Evolutionary conservation across 1,140 invertebrate genomes (phyloP).

Genomic region (Cheumatopsyche charites): DNA sequence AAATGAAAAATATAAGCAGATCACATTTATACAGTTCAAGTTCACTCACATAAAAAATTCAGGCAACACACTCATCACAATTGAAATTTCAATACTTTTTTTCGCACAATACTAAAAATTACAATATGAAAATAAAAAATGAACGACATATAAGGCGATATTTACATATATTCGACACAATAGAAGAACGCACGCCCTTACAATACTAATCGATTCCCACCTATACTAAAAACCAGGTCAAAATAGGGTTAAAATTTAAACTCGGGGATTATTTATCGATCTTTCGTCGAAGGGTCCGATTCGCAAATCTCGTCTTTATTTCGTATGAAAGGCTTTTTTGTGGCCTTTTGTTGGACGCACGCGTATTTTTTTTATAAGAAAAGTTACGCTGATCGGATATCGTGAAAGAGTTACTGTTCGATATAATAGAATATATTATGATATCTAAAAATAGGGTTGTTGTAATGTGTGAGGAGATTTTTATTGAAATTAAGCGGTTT

Average conservation of each 20-base stretch:
- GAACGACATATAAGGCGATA: background rate
- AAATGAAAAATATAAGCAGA: too few relatives aligned
- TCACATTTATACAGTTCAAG: too few relatives aligned
- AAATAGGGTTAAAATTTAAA: slow-evolving; percentile 9
- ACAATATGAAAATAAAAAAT: background rate
- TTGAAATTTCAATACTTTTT: too few relatives aligned
- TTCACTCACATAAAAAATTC: too few relatives aligned
- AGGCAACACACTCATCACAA: too few relatives aligned
- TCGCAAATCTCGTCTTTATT: too few relatives aligned
- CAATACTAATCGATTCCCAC: slow-evolving; percentile 44
- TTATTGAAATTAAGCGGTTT: too few relatives aligned
- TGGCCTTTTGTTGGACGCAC: slow-evolving; percentile 22
- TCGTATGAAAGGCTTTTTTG: slow-evolving; percentile 35
- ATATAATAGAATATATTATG: too few relatives aligned
- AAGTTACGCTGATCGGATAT: too few relatives aligned
- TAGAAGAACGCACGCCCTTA: slow-evolving; percentile 36
- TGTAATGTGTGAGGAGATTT: too few relatives aligned
- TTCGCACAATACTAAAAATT: background rate
- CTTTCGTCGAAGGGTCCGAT: slow-evolving; percentile 9
- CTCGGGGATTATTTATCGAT: slow-evolving; percentile 42
- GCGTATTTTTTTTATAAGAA: slow-evolving; percentile 10
- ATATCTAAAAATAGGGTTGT: too few relatives aligned
- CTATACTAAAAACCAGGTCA: background rate
- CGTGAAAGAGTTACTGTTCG: too few relatives aligned
- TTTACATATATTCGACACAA: slow-evolving; percentile 32